phyloP scores from a whole-genome alignment of 2,113 vertebrate species.

The Chinchilla lanigera region DNA sequence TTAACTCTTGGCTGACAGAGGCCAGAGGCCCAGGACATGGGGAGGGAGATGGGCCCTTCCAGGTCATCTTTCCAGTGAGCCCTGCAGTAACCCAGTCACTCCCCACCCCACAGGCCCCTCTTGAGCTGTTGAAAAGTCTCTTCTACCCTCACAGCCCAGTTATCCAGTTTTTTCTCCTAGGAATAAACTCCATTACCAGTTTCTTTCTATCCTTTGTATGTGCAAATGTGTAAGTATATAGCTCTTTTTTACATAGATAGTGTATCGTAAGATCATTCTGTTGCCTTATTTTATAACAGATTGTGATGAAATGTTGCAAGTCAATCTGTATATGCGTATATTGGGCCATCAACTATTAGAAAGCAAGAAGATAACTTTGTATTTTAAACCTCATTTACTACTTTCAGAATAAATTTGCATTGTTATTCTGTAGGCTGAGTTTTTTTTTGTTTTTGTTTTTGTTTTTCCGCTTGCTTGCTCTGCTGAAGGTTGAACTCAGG shows the following conservation, averaged over 20 bases:
- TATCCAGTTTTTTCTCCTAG: background rate
- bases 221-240: background rate
- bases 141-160: background rate
- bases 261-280: background rate
- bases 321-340: background rate
- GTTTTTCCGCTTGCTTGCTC: background rate
- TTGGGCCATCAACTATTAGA: background rate
- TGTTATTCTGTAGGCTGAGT: background rate
- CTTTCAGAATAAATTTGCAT: slow-evolving; percentile 6
- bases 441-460: background rate
- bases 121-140: background rate
- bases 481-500: background rate
- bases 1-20: background rate
- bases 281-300: slow-evolving; percentile 32
- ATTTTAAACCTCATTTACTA: background rate
- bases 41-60: background rate
- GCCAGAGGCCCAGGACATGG: background rate
- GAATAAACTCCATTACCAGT: background rate
- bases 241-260: background rate
- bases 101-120: background rate
- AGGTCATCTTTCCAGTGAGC: background rate
- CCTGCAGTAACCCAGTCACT: background rate
- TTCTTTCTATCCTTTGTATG: background rate
- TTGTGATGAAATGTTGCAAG: background rate
- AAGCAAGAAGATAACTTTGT: background rate